phyloP scores from a whole-genome alignment of 23 tunicate genomes.

The Clavelina lepadiformis region DNA sequence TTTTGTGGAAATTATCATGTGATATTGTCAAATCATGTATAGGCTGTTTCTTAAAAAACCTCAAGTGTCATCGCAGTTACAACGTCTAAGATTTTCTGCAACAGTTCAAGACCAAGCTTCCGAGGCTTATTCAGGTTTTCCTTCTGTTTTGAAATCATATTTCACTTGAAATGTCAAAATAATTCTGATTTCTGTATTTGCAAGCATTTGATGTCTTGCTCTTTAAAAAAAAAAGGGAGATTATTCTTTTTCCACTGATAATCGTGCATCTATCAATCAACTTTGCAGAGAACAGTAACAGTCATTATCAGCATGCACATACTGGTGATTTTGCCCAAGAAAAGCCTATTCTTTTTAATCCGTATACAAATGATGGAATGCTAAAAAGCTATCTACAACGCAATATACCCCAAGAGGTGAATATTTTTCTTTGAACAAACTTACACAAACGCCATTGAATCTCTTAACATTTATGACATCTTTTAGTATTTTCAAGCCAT shows the following conservation, averaged over 20 bases:
- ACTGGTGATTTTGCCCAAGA: constrained; percentile 55
- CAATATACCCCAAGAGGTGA: constrained; percentile 48
- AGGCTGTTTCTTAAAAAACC: too few relatives aligned
- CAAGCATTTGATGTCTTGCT: not conserved
- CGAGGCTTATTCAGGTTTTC: too few relatives aligned
- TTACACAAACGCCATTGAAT: not conserved
- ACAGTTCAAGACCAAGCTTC: too few relatives aligned
- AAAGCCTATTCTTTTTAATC: constrained; percentile 49
- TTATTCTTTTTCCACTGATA: not conserved
- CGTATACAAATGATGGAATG: constrained; percentile 42
- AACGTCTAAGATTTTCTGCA: too few relatives aligned
- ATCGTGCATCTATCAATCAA: too few relatives aligned
- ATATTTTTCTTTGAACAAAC: not conserved
- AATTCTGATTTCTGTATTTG: not conserved
- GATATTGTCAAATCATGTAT: too few relatives aligned
- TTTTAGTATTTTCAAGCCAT: constrained; percentile 37
- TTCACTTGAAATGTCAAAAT: too few relatives aligned
- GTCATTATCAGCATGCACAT: constrained; percentile 42
- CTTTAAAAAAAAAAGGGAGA: not conserved
- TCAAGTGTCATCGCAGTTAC: too few relatives aligned
- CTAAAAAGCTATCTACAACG: constrained; percentile 44
- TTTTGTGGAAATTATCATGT: too few relatives aligned
- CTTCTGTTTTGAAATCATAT: too few relatives aligned
- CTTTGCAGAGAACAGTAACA: too few relatives aligned
- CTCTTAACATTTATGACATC: not conserved